Percentiles rank a stretch among this genome's conserved stretches.
Evolutionary conservation across 2,888 invertebrate genomes (phyloP).

Genomic region (Pterobdella sp.): DNA sequence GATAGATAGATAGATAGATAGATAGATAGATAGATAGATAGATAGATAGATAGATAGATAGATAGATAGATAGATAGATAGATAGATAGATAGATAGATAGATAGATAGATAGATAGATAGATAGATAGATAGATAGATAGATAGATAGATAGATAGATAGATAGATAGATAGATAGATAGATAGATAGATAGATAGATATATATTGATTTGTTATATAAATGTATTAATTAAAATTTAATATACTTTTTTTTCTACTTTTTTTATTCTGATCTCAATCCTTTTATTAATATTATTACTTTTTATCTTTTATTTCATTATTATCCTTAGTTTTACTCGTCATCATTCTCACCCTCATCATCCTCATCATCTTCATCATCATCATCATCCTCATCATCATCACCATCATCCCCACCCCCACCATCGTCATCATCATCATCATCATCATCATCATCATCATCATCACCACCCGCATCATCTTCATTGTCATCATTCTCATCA

Average conservation of each 20-base stretch:
- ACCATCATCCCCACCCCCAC: conserved; percentile 4
- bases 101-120: too few species aligned
- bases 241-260: too few species aligned
- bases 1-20: too few species aligned
- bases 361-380: conserved; percentile 15
- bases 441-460: conserved; percentile 27
- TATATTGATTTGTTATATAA: not conserved
- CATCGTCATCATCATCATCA: conserved; percentile 16
- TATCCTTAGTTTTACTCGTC: not conserved
- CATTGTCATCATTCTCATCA: not conserved
- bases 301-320: not conserved
- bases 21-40: too few species aligned
- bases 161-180: too few species aligned
- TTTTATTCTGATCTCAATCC: too few species aligned
- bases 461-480: not conserved
- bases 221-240: not conserved
- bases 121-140: too few species aligned
- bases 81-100: too few species aligned
- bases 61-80: too few species aligned
- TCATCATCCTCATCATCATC: conserved; percentile 13
- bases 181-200: not conserved
- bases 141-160: too few species aligned
- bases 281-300: conserved; percentile 2
- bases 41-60: too few species aligned
- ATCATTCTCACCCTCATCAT: conserved; percentile 2